Evolutionary conservation across 2,888 invertebrate species (phyloP).

Genomic region (Neoaliturus tenellus): DNA sequence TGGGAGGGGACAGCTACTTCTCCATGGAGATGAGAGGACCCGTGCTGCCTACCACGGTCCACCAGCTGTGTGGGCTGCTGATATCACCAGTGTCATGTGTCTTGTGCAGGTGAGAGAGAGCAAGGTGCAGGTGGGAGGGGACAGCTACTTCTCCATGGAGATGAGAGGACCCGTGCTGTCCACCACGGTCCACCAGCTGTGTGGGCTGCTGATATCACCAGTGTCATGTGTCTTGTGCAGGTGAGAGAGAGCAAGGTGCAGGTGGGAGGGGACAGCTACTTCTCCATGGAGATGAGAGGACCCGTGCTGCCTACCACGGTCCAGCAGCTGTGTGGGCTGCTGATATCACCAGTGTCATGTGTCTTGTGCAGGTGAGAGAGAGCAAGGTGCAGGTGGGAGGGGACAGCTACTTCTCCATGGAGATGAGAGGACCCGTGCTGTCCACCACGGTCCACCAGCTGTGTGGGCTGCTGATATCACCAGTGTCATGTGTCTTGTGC

Average conservation of each 20-base stretch:
- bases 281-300: constrained; percentile 90
- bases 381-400: constrained; percentile 83
- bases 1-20: too few relatives aligned
- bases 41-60: too few relatives aligned
- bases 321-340: constrained; percentile 82
- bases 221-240: constrained; percentile 69
- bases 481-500: too few relatives aligned
- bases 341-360: constrained; percentile 70
- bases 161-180: constrained; percentile 91
- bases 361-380: constrained; percentile 78
- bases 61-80: too few relatives aligned
- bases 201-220: constrained; percentile 78
- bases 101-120: constrained; percentile 80
- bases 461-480: constrained; percentile 81
- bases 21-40: too few relatives aligned
- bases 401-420: constrained; percentile 86
- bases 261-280: constrained; percentile 82
- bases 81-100: neutral
- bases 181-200: constrained; percentile 84
- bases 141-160: constrained; percentile 88
- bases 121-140: constrained; percentile 81
- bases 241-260: constrained; percentile 84
- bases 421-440: constrained; percentile 89
- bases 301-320: constrained; percentile 89
- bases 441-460: constrained; percentile 88